These are phyloP conservation scores for Acropora tenuis DNA, from an alignment of 64 coral and sea anemone species.

Conservation along the genomic window DNA sequence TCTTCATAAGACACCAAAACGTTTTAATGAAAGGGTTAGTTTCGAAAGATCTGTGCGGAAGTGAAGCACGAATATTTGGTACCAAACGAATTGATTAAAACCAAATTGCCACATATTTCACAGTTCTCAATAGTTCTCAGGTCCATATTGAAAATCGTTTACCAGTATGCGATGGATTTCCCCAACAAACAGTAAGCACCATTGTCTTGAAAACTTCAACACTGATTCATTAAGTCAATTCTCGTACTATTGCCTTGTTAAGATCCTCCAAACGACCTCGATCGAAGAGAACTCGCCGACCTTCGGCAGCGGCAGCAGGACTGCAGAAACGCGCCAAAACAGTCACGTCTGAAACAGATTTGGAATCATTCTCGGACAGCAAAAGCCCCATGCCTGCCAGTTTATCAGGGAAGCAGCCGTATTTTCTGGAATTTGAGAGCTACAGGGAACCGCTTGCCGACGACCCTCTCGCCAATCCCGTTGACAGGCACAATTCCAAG, in stretches of 20 bases:
- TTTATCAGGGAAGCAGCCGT: slow-evolving; percentile 29
- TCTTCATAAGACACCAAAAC: too few relatives aligned
- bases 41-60: too few relatives aligned
- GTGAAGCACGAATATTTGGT: too few relatives aligned
- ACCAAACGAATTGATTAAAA: too few relatives aligned
- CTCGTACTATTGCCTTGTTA: background rate
- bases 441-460: slow-evolving; percentile 56
- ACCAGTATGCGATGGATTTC: too few relatives aligned
- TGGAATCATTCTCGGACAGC: slow-evolving; percentile 3
- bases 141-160: too few relatives aligned
- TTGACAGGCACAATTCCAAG: slow-evolving; percentile 88
- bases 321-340: background rate
- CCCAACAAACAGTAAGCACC: too few relatives aligned
- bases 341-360: slow-evolving; percentile 18
- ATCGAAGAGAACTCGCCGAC: background rate
- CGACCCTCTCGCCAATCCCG: slow-evolving; percentile 76
- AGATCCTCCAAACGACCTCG: background rate
- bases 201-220: background rate
- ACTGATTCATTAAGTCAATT: background rate
- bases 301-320: background rate
- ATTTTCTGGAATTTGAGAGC: slow-evolving; percentile 59
- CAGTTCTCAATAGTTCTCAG: too few relatives aligned
- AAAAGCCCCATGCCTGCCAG: slow-evolving; percentile 45
- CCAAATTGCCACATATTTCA: too few relatives aligned
- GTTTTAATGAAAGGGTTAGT: too few relatives aligned